phyloP scores from a whole-genome alignment of 2,888 invertebrate species.

The Eurytoma californica region DNA sequence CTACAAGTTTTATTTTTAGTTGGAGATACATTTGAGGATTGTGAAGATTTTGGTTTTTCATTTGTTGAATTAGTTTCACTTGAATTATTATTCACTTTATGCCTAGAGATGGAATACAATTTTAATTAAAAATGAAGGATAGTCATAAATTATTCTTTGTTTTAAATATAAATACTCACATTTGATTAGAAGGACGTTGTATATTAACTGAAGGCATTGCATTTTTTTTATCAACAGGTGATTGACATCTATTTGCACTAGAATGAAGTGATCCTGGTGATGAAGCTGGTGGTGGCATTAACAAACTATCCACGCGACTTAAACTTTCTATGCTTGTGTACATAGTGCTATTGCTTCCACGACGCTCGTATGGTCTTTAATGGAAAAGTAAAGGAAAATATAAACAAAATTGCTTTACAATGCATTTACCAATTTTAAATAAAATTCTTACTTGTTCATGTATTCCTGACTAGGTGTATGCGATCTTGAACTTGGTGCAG shows the following conservation, averaged over 20 bases:
- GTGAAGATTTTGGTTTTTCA: constrained; percentile 62
- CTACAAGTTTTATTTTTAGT: constrained; percentile 64
- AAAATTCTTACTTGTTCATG: constrained; percentile 63
- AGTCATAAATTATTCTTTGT: constrained; percentile 11
- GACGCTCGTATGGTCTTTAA: constrained; percentile 69
- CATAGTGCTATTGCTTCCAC: constrained; percentile 73
- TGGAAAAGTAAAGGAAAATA: constrained; percentile 14
- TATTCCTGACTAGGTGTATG: constrained; percentile 73
- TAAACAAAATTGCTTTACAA: neutral
- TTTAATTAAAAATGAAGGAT: constrained; percentile 6
- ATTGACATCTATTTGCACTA: constrained; percentile 63
- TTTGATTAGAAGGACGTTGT: constrained; percentile 64
- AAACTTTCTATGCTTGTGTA: constrained; percentile 73
- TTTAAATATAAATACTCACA: constrained; percentile 58
- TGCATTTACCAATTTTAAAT: constrained; percentile 3
- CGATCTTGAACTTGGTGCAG: constrained; percentile 73
- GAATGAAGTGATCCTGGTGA: constrained; percentile 65
- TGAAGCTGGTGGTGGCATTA: constrained; percentile 67
- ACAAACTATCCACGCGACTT: constrained; percentile 66
- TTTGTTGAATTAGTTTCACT: constrained; percentile 59
- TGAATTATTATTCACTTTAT: constrained; percentile 62
- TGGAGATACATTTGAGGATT: constrained; percentile 60
- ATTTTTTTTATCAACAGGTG: constrained; percentile 61
- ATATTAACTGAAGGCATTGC: constrained; percentile 61
- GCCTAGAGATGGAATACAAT: constrained; percentile 57